phyloP scores from a whole-genome alignment of 2,888 invertebrate genomes.

The Mallateleia sp. region DNA sequence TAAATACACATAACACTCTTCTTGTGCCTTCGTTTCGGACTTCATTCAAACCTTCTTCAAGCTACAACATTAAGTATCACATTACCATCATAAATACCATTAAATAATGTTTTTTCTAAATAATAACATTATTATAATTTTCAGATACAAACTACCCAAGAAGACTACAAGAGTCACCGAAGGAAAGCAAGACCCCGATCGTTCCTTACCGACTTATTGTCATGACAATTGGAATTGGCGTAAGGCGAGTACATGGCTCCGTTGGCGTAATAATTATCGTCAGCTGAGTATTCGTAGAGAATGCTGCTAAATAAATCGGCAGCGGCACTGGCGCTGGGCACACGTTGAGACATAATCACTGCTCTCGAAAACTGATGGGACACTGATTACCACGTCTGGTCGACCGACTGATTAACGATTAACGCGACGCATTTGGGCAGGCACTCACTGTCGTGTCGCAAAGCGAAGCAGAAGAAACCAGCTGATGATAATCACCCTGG shows the following conservation, averaged over 20 bases:
- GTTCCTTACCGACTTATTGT: slow-evolving; percentile 41
- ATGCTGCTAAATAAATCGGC: slow-evolving; percentile 37
- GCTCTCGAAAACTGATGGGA: background rate
- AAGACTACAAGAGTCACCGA: no score
- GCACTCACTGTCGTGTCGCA: background rate
- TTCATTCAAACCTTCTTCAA: no score
- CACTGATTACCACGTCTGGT: slow-evolving; percentile 4
- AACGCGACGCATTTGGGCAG: background rate
- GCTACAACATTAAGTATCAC: no score
- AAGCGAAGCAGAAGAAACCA: no score
- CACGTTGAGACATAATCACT: slow-evolving; percentile 59
- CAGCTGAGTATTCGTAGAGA: slow-evolving; percentile 50
- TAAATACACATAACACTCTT: no score
- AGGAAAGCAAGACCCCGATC: no score
- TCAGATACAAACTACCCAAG: no score
- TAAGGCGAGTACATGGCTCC: slow-evolving; percentile 63
- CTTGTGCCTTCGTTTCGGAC: no score
- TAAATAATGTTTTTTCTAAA: no score
- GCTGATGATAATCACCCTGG: no score
- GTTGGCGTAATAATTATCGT: slow-evolving; percentile 46
- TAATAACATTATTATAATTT: no score
- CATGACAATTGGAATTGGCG: slow-evolving; percentile 21
- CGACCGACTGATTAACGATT: slow-evolving; percentile 13
- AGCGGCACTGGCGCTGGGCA: slow-evolving; percentile 55
- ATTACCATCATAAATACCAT: no score